phyloP scores from a whole-genome alignment of 1,140 invertebrate genomes.

The Anthonomus grandis region DNA sequence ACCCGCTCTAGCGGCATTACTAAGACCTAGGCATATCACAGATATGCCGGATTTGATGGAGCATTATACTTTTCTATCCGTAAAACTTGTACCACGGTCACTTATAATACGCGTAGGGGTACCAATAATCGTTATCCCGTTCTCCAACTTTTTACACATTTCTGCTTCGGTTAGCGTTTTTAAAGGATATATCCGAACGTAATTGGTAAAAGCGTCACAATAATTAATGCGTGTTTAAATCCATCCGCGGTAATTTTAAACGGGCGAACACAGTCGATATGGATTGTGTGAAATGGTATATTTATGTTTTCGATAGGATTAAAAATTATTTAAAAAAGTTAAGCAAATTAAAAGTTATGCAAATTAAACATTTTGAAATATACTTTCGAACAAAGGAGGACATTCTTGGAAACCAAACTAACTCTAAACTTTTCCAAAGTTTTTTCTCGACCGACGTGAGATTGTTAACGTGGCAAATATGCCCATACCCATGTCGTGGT shows the following conservation, averaged over 20 bases:
- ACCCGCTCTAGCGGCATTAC: too few species aligned
- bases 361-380: slow-evolving; percentile 15
- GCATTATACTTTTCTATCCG: not conserved
- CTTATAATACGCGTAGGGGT: not conserved
- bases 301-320: slow-evolving; percentile 4
- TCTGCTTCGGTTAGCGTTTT: not conserved
- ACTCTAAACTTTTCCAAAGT: slow-evolving; percentile 9
- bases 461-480: too few species aligned
- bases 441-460: slow-evolving; percentile 18
- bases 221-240: slow-evolving; percentile 8
- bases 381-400: slow-evolving; percentile 15
- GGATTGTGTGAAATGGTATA: slow-evolving; percentile 18
- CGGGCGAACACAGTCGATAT: slow-evolving; percentile 4
- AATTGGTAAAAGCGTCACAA: slow-evolving; percentile 13
- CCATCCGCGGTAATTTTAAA: not conserved
- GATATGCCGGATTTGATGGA: too few species aligned
- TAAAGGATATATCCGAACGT: slow-evolving; percentile 3
- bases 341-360: slow-evolving; percentile 5
- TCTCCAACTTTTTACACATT: not conserved
- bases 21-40: too few species aligned
- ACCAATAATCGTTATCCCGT: slow-evolving; percentile 8
- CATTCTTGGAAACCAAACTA: slow-evolving; percentile 21
- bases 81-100: slow-evolving; percentile 11
- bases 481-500: too few species aligned
- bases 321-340: slow-evolving; percentile 11